Conservation (phyloP, 2,888 invertebrate species). For the Mimumesa dahlbomi region DNA sequence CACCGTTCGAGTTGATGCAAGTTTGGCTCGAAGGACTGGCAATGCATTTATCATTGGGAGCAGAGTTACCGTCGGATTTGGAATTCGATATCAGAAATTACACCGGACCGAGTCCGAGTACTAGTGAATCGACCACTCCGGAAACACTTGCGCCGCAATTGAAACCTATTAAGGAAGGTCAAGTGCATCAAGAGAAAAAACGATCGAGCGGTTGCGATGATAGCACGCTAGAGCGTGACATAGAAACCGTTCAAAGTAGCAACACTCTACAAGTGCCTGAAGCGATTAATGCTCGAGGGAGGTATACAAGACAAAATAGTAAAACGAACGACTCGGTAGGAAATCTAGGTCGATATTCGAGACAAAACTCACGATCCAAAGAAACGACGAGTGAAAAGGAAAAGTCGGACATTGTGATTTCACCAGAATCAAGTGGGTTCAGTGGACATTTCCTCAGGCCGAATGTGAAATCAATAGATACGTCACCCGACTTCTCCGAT, state of each 20-base stretch:
- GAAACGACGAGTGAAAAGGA: slow-evolving; percentile 59
- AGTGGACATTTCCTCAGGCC: slow-evolving; percentile 68
- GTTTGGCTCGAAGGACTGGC: slow-evolving; percentile 92
- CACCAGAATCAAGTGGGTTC: slow-evolving; percentile 64
- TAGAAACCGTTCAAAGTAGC: slow-evolving; percentile 15
- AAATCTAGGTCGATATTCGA: slow-evolving; percentile 58
- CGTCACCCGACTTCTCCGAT: slow-evolving; percentile 26
- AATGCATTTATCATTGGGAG: slow-evolving; percentile 86
- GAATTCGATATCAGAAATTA: slow-evolving; percentile 90
- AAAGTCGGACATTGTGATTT: slow-evolving; percentile 63
- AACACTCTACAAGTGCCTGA: slow-evolving; percentile 60
- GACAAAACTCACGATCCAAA: slow-evolving; percentile 69
- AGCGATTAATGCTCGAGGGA: slow-evolving; percentile 52
- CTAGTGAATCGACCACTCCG: slow-evolving; percentile 84
- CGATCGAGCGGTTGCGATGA: slow-evolving; percentile 73
- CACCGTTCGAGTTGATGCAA: slow-evolving; percentile 93
- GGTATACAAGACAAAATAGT: slow-evolving; percentile 70
- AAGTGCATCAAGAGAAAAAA: slow-evolving; percentile 77
- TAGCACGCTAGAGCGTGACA: slow-evolving; percentile 76
- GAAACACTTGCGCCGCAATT: slow-evolving; percentile 82
- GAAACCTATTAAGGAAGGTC: slow-evolving; percentile 83
- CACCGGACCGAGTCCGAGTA: slow-evolving; percentile 82
- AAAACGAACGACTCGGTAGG: slow-evolving; percentile 59
- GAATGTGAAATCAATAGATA: slow-evolving; percentile 56
- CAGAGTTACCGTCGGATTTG: slow-evolving; percentile 85